Percentiles rank a stretch among this genome's conserved stretches.
Conservation (phyloP, 2,888 invertebrate genomes). For the Slavum lentiscoides region DNA sequence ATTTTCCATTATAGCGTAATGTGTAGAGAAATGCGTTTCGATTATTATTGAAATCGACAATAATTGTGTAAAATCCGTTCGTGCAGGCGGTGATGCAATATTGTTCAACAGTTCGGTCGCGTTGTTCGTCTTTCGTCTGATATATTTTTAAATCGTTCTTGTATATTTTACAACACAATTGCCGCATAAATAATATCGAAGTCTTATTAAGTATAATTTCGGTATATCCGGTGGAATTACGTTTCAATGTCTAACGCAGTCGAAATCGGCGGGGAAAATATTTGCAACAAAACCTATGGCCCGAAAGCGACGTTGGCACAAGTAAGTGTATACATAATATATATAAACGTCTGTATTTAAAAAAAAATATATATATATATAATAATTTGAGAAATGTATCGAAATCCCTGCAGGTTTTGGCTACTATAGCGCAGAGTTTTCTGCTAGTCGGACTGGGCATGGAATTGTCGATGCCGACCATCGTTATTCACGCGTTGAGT, state of each 20-base stretch:
- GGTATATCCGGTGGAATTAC: no score
- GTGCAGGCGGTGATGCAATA: no score
- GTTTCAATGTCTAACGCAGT: not conserved
- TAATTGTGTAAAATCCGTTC: no score
- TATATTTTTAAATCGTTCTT: no score
- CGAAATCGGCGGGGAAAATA: not conserved
- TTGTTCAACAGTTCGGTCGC: no score
- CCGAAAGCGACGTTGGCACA: slow-evolving; percentile 2
- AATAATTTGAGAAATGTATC: not conserved
- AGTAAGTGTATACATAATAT: not conserved
- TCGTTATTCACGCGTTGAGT: slow-evolving; percentile 65
- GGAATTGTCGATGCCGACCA: slow-evolving; percentile 66
- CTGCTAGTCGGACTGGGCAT: slow-evolving; percentile 66
- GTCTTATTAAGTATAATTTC: no score
- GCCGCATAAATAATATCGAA: no score
- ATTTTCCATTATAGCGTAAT: no score
- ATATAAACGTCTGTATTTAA: not conserved
- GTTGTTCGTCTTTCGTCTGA: no score
- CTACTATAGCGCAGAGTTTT: slow-evolving; percentile 65
- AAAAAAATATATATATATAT: not conserved
- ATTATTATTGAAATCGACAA: no score
- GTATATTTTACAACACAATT: no score
- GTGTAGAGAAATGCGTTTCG: no score
- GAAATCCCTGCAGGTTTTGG: slow-evolving; percentile 61
- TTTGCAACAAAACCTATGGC: slow-evolving; percentile 18